Evolutionary conservation across 2,797 vertebrate species (phyloP).

Genomic region (Dryobates pubescens): DNA sequence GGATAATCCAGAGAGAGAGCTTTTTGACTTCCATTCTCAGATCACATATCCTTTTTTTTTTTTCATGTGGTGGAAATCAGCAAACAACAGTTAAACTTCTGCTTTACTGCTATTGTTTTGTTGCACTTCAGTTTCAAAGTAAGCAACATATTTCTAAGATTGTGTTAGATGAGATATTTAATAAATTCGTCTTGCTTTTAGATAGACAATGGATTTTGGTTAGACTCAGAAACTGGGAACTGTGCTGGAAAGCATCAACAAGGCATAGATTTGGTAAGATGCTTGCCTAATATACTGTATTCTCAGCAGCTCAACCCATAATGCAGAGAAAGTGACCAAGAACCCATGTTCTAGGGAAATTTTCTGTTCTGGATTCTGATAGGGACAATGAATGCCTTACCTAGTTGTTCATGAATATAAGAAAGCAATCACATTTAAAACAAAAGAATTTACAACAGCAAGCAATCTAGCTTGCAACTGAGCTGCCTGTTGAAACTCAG

Average conservation of each 20-base stretch:
- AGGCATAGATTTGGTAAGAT: background rate
- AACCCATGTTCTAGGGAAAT: background rate
- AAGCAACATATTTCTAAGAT: background rate
- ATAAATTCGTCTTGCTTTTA: background rate
- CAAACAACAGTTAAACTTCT: background rate
- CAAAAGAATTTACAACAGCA: constrained; percentile 42
- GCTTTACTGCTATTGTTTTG: background rate
- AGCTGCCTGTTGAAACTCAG: background rate
- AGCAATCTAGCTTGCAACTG: background rate
- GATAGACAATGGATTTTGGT: background rate
- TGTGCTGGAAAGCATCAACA: background rate
- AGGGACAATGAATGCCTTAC: background rate
- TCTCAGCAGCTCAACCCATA: background rate
- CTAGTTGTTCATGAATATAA: background rate
- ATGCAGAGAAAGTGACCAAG: background rate
- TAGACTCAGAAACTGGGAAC: background rate
- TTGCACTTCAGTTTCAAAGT: background rate
- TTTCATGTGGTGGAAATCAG: background rate
- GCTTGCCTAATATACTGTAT: background rate
- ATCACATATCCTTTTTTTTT: background rate
- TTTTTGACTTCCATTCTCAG: background rate
- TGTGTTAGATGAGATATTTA: background rate
- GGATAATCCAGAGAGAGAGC: background rate
- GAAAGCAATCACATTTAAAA: constrained; percentile 20
- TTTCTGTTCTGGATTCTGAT: background rate